Conservation (phyloP, 2,113 vertebrate genomes). For the Psophia crepitans region DNA sequence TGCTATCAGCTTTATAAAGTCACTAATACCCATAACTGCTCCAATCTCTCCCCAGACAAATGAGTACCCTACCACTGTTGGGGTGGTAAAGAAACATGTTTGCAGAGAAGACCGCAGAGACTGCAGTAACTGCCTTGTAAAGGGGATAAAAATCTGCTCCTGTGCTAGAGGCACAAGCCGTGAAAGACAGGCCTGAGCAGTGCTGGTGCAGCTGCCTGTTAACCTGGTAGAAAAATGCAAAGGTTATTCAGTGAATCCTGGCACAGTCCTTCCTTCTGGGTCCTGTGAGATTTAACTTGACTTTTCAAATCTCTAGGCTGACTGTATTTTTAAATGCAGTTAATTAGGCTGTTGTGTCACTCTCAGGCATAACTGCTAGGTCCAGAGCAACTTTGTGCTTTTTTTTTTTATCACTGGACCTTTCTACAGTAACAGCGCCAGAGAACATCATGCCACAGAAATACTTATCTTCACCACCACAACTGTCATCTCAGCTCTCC, state of each 20-base stretch:
- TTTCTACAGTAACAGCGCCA: neutral
- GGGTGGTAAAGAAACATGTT: neutral
- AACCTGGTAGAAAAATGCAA: neutral
- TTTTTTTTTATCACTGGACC: neutral
- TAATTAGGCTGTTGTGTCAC: neutral
- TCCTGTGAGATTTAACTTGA: neutral
- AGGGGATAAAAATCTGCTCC: neutral
- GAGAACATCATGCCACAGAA: neutral
- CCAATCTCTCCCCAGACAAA: neutral
- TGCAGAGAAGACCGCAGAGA: neutral
- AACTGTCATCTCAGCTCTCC: neutral
- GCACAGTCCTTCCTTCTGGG: neutral
- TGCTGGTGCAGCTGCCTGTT: neutral
- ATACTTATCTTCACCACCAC: neutral
- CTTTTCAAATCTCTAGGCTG: neutral
- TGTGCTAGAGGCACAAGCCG: neutral
- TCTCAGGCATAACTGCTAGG: neutral
- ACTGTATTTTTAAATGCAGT: conserved; percentile 8
- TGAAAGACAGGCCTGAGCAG: neutral
- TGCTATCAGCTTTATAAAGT: neutral
- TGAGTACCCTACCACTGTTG: neutral
- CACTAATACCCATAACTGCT: neutral
- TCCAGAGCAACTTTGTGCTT: neutral
- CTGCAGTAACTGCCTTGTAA: neutral
- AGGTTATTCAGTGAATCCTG: neutral